These are phyloP conservation scores for Cochlearius cochlearius DNA, from an alignment of 2,113 vertebrate species.

Conservation along the genomic window DNA sequence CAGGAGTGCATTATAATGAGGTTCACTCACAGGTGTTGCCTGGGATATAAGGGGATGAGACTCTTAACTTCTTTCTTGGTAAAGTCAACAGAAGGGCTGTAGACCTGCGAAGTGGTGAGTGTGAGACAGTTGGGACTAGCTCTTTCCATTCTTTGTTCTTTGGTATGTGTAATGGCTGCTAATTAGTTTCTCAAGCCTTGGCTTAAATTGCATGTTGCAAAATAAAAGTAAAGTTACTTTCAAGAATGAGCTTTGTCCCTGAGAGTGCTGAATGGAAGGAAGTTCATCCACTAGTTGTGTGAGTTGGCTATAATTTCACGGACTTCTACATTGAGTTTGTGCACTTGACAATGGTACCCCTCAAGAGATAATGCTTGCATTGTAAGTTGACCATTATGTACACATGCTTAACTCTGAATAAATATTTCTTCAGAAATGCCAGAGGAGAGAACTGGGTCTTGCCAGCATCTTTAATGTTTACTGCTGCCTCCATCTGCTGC, in stretches of 20 bases:
- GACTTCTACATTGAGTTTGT: not conserved
- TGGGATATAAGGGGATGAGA: not conserved
- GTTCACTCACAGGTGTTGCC: not conserved
- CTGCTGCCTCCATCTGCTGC: slow-evolving; percentile 8
- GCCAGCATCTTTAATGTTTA: not conserved
- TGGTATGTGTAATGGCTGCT: not conserved
- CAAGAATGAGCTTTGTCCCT: not conserved
- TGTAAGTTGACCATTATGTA: not conserved
- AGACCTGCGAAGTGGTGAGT: not conserved
- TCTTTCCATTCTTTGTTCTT: not conserved
- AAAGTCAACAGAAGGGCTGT: not conserved
- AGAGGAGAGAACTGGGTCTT: not conserved
- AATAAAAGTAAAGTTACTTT: not conserved
- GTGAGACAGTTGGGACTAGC: not conserved
- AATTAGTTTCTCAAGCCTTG: not conserved
- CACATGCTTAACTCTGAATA: not conserved
- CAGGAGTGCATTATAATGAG: not conserved
- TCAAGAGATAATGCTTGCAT: not conserved
- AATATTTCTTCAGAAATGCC: not conserved
- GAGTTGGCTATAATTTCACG: not conserved
- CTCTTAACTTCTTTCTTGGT: not conserved
- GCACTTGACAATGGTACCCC: not conserved
- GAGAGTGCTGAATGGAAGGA: not conserved
- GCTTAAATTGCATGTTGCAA: not conserved
- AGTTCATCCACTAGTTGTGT: not conserved